Percentiles rank a stretch among this genome's conserved stretches.
These are phyloP conservation scores for Cervus canadensis DNA, from an alignment of 2,113 vertebrate genomes.

Conservation along the genomic window DNA sequence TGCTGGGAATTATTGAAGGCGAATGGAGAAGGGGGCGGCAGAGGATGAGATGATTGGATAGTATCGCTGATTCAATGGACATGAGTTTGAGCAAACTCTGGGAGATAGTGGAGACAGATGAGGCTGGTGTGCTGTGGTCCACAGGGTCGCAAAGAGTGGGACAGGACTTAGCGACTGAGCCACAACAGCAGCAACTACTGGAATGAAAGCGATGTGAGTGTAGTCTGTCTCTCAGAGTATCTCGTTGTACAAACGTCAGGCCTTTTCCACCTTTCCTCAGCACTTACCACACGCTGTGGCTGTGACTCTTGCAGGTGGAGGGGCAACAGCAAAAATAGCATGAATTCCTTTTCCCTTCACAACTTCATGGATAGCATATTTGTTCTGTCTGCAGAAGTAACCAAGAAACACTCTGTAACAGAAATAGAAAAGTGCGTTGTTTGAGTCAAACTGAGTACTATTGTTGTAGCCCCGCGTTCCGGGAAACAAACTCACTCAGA, in stretches of 20 bases:
- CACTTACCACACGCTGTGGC: neutral
- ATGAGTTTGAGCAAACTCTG: neutral
- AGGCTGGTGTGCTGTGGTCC: neutral
- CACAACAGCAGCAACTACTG: rapidly evolving
- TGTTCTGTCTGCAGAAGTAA: neutral
- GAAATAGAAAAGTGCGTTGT: neutral
- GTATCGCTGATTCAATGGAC: neutral
- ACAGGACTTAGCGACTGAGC: neutral
- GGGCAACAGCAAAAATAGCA: neutral
- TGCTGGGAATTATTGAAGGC: neutral
- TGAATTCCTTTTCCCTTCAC: neutral
- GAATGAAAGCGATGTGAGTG: neutral
- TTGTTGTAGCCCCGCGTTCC: too few species aligned
- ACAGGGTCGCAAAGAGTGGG: neutral
- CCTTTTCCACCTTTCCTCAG: neutral
- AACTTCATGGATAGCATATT: neutral
- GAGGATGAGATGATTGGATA: neutral
- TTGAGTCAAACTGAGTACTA: neutral
- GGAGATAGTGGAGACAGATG: neutral
- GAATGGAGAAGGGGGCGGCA: neutral
- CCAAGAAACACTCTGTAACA: neutral
- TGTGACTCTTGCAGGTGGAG: neutral
- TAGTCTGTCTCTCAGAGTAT: neutral
- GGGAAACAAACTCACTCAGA: too few species aligned
- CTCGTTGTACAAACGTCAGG: rapidly evolving